phyloP scores from a whole-genome alignment of 2,797 vertebrate species.

The Nasua narica region DNA sequence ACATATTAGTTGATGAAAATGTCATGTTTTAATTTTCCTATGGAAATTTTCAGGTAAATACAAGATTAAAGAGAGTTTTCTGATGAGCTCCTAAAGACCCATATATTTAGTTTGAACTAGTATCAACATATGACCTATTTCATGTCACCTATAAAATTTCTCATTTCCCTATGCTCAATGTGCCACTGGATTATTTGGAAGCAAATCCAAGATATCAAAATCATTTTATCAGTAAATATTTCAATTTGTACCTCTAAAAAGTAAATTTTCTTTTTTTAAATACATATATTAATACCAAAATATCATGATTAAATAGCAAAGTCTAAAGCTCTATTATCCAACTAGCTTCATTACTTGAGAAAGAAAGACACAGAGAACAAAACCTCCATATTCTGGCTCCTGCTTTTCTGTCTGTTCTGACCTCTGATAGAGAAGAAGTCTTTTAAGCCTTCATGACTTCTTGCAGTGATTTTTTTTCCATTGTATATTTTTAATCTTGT shows the following conservation, averaged over 20 bases:
- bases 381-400: not conserved
- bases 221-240: slow-evolving; percentile 1
- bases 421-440: not conserved
- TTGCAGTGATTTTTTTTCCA: not conserved
- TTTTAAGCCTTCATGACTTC: not conserved
- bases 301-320: not conserved
- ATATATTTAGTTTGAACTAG: not conserved
- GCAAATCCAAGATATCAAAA: not conserved
- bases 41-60: not conserved
- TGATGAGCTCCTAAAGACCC: not conserved
- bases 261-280: not conserved
- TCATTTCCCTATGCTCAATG: not conserved
- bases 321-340: not conserved
- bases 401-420: not conserved
- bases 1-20: not conserved
- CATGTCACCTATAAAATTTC: not conserved
- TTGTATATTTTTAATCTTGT: not conserved
- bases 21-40: not conserved
- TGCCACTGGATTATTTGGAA: not conserved
- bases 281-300: not conserved
- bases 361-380: not conserved
- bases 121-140: not conserved
- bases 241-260: not conserved
- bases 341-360: not conserved
- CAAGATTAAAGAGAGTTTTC: not conserved